Evolutionary conservation across 2,888 invertebrate genomes (phyloP).

Genomic region (Cryptocephalus primarius): DNA sequence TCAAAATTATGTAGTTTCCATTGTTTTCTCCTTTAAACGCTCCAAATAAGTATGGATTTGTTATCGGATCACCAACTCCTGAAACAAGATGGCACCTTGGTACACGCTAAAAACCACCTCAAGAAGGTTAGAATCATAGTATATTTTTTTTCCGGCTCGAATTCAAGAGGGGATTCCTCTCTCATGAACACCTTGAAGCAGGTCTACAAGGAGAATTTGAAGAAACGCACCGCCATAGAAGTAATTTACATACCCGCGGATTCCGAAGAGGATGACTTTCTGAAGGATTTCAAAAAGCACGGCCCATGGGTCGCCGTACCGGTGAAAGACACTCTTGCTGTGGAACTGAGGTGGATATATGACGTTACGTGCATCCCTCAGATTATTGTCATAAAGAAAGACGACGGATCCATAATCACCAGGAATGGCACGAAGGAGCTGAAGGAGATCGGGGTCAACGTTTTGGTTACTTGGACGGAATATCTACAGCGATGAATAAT

Average conservation of each 20-base stretch:
- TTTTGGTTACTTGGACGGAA: slow-evolving; percentile 20
- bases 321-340: slow-evolving; percentile 10
- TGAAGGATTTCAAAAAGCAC: slow-evolving; percentile 12
- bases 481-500: slow-evolving; percentile 13
- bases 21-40: not conserved
- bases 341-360: slow-evolving; percentile 16
- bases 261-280: slow-evolving; percentile 13
- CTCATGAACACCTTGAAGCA: slow-evolving; percentile 12
- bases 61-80: slow-evolving; percentile 13
- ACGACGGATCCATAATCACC: slow-evolving; percentile 17
- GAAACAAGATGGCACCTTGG: slow-evolving; percentile 11
- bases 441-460: slow-evolving; percentile 15
- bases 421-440: slow-evolving; percentile 16
- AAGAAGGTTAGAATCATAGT: slow-evolving; percentile 14
- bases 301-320: slow-evolving; percentile 20
- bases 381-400: slow-evolving; percentile 15
- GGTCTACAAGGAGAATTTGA: slow-evolving; percentile 16
- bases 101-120: slow-evolving; percentile 9
- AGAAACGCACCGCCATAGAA: slow-evolving; percentile 14
- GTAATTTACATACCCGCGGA: slow-evolving; percentile 20
- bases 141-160: slow-evolving; percentile 17
- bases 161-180: slow-evolving; percentile 8
- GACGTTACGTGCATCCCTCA: slow-evolving; percentile 17
- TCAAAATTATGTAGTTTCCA: too few relatives aligned
- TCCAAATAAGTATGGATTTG: slow-evolving; percentile 14